phyloP scores from a whole-genome alignment of 2,797 vertebrate genomes.

The Hippoglossus hippoglossus region DNA sequence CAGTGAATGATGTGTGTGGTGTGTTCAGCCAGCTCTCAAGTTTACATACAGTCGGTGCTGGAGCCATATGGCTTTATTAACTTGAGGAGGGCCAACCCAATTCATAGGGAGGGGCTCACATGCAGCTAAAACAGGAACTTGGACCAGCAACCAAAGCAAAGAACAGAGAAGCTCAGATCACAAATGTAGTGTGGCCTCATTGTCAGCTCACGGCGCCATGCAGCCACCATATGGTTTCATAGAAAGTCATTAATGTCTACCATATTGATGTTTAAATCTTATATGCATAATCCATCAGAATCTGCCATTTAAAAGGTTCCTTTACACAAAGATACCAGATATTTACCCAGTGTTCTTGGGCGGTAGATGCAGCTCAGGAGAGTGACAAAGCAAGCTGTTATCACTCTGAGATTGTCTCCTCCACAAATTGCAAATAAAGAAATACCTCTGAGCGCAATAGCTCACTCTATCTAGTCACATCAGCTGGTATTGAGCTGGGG shows the following conservation, averaged over 20 bases:
- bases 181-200: no score
- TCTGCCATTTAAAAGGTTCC: conserved; percentile 25
- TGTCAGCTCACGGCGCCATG: no score
- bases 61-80: no score
- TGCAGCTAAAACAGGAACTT: no score
- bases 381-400: conserved; percentile 4
- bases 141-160: no score
- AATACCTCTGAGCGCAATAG: conserved; percentile 13
- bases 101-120: no score
- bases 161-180: no score
- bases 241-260: not conserved
- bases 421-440: conserved; percentile 28
- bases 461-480: conserved; percentile 12
- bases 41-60: no score
- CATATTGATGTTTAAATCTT: not conserved
- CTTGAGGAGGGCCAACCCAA: no score
- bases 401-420: conserved; percentile 30
- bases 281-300: not conserved
- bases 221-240: not conserved
- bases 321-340: conserved; percentile 5
- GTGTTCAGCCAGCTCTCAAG: no score
- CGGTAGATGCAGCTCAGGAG: conserved; percentile 15
- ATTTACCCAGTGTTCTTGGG: conserved; percentile 1
- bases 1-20: no score
- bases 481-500: conserved; percentile 9